Conservation (phyloP, 37 sponge, comb jelly and placozoan genomes). For the Haliclona indistincta region DNA sequence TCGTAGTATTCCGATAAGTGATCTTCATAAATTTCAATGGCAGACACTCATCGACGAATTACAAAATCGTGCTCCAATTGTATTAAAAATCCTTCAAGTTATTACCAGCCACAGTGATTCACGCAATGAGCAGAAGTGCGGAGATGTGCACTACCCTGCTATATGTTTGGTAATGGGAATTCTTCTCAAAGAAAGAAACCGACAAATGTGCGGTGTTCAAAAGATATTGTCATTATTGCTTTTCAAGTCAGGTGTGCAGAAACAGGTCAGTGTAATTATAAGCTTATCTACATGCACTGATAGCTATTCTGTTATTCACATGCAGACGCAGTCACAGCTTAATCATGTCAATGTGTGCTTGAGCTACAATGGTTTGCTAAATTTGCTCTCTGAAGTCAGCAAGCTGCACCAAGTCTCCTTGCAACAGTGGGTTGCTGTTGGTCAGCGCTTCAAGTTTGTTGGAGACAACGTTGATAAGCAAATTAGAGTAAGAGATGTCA, state of each 20-base stretch:
- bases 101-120: neutral
- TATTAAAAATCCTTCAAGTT: neutral
- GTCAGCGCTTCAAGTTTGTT: neutral
- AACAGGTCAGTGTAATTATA: neutral
- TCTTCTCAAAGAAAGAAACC: slow-evolving; percentile 14
- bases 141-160: neutral
- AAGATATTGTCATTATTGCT: neutral
- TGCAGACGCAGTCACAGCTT: slow-evolving; percentile 9
- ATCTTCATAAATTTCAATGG: neutral
- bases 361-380: neutral
- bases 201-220: slow-evolving; percentile 15
- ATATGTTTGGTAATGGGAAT: slow-evolving; percentile 1
- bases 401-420: slow-evolving; percentile 2
- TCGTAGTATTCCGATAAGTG: neutral
- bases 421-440: slow-evolving; percentile 6
- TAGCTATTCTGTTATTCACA: no score
- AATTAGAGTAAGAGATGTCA: slow-evolving; percentile 10
- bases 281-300: no score
- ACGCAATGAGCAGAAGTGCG: slow-evolving; percentile 6
- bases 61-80: neutral
- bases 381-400: neutral
- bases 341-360: no score
- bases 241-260: neutral
- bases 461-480: slow-evolving; percentile 36
- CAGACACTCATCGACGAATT: neutral